phyloP scores from a whole-genome alignment of 2,888 invertebrate genomes.

The Acronicta leporina region DNA sequence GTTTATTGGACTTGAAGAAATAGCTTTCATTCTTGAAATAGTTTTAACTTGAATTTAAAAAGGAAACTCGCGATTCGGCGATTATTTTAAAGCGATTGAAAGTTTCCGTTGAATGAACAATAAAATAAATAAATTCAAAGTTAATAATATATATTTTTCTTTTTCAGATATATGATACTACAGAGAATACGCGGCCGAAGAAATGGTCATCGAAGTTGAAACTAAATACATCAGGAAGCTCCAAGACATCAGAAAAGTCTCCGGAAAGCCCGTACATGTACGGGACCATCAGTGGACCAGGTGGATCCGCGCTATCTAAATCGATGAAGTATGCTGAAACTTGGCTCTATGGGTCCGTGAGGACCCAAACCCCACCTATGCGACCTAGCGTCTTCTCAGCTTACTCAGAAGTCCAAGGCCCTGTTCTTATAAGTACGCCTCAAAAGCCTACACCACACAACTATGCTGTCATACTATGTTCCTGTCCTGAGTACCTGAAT shows the following conservation, averaged over 20 bases:
- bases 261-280: constrained; percentile 85
- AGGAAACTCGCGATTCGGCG: too few species aligned
- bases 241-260: constrained; percentile 83
- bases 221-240: constrained; percentile 85
- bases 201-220: constrained; percentile 93
- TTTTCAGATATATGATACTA: constrained; percentile 86
- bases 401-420: constrained; percentile 82
- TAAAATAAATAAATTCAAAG: too few species aligned
- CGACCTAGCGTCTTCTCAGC: constrained; percentile 86
- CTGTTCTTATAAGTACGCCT: constrained; percentile 86
- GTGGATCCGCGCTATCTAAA: constrained; percentile 93
- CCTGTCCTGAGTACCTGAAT: constrained; percentile 94
- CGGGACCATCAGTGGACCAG: constrained; percentile 88
- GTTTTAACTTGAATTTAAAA: too few species aligned
- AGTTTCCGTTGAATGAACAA: too few species aligned
- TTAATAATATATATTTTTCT: constrained; percentile 28
- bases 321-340: constrained; percentile 96
- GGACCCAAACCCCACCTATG: constrained; percentile 85
- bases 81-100: too few species aligned
- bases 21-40: too few species aligned
- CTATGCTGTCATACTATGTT: constrained; percentile 93
- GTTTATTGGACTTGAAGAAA: too few species aligned
- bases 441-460: constrained; percentile 90
- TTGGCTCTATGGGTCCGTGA: constrained; percentile 95
- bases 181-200: constrained; percentile 89